phyloP scores from a whole-genome alignment of 2,888 invertebrate genomes.

The Cotesia congregata region DNA sequence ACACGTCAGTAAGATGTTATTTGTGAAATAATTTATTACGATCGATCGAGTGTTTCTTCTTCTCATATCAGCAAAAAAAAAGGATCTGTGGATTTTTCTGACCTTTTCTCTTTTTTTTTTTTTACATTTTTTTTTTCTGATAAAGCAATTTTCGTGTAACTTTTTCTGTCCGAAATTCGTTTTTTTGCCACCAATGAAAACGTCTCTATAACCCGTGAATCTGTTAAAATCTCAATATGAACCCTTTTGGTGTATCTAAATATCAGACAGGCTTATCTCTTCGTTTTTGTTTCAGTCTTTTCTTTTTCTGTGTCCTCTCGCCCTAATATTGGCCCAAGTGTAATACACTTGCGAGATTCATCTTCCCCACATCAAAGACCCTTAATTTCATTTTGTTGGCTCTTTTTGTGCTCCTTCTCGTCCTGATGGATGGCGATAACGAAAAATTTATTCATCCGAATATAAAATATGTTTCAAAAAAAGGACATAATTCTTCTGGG shows the following conservation, averaged over 20 bases:
- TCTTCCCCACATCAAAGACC: slow-evolving; percentile 58
- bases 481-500: not conserved
- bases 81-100: no score
- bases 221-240: slow-evolving; percentile 22
- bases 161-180: no score
- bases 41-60: no score
- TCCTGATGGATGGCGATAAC: slow-evolving; percentile 3
- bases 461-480: slow-evolving; percentile 7
- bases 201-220: slow-evolving; percentile 56
- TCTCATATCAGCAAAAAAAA: no score
- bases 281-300: slow-evolving; percentile 40
- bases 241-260: slow-evolving; percentile 23
- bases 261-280: slow-evolving; percentile 30
- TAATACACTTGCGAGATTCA: slow-evolving; percentile 38
- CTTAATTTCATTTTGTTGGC: slow-evolving; percentile 59
- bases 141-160: no score
- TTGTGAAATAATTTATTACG: no score
- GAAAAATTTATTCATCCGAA: not conserved
- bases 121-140: no score
- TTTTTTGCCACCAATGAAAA: slow-evolving; percentile 21
- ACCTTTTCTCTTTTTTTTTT: no score
- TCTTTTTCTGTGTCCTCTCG: slow-evolving; percentile 45
- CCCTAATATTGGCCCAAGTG: slow-evolving; percentile 41
- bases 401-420: slow-evolving; percentile 33
- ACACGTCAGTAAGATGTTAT: no score